Evolutionary conservation across 2,797 vertebrate species (phyloP).

Genomic region (Phylloscopus collybita): DNA sequence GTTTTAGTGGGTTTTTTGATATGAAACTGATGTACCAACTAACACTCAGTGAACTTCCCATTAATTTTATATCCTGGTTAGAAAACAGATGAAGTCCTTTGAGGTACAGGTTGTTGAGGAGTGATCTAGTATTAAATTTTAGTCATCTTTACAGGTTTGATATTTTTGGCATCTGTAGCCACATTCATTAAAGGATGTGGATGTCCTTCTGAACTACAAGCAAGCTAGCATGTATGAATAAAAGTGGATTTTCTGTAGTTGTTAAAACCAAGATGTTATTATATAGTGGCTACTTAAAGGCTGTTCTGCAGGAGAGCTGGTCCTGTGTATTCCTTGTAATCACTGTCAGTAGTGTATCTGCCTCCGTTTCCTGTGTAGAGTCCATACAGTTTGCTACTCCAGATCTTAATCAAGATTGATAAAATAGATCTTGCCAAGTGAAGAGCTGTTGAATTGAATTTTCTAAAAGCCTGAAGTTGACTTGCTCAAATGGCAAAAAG

Average conservation of each 20-base stretch:
- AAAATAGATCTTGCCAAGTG: not conserved
- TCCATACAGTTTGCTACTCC: not conserved
- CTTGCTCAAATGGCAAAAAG: not conserved
- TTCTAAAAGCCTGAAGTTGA: not conserved
- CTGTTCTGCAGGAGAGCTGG: not conserved
- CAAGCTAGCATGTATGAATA: not conserved
- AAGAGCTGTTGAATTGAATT: not conserved
- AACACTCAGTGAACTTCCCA: not conserved
- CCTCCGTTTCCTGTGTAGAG: not conserved
- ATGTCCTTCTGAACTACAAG: not conserved
- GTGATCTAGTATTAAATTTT: not conserved
- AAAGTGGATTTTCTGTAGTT: not conserved
- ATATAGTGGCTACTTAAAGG: not conserved
- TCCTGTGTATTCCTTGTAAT: not conserved
- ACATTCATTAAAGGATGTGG: not conserved
- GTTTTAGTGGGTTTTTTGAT: not conserved
- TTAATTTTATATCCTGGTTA: not conserved
- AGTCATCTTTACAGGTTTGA: not conserved
- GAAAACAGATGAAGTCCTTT: not conserved
- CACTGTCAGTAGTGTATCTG: accelerated
- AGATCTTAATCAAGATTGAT: not conserved
- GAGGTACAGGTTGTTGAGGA: not conserved
- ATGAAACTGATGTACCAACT: not conserved
- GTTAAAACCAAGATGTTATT: not conserved
- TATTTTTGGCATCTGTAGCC: not conserved